Evolutionary conservation across 2,888 invertebrate species (phyloP), one percentile per base, ranked within the genome.

Genomic region (Apotomis turbidana): DNA sequence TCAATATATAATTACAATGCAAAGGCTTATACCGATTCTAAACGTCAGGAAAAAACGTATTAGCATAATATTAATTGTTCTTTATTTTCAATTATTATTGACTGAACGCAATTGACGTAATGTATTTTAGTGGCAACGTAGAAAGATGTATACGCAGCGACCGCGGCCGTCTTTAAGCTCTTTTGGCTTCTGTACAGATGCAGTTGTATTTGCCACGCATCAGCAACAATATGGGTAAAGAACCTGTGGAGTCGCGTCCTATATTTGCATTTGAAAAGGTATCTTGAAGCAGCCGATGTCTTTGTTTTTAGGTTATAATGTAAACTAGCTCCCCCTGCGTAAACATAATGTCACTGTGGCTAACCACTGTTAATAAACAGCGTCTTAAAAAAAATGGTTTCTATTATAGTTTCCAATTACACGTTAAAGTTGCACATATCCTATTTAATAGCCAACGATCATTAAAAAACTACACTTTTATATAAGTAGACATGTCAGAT

Each of bases 231-330:
- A 36, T 36, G 38, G 68, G 68, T 63, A 59, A 72, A 68, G 68
- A 68, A 72, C 68, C 68, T 15, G 12, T 68, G 68, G 63, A 58
- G 63, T 72, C 72, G 52, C 52, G 58, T 72, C 68, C 68, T 72
- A 63, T 27, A 72, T 72, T 71, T 51, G 67, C 71, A 71, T 71
- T 71, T 71, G 55, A 71, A 71, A 71, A 61, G 61, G 15, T 61
- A 61, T 67, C 60, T 67, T 54, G 36, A 57, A 55, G 52, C 55
- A 67, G 52, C 55, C 44, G 27, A 62, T 49, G 49, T 41, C 5
- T 51, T 57, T 52, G 63, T 58, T 57, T 61, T 36, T 57, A 62
- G n/a, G 58, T 62, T 51, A 52, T 51, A 44, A 68, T 52, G n/a
- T 6, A 27, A 49, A 67, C 46, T 58, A 66, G 55, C 60, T 55